Percentiles rank a stretch among this genome's conserved stretches.
phyloP scores from a whole-genome alignment of 2,797 vertebrate genomes.

The Anomalospiza imberbis region DNA sequence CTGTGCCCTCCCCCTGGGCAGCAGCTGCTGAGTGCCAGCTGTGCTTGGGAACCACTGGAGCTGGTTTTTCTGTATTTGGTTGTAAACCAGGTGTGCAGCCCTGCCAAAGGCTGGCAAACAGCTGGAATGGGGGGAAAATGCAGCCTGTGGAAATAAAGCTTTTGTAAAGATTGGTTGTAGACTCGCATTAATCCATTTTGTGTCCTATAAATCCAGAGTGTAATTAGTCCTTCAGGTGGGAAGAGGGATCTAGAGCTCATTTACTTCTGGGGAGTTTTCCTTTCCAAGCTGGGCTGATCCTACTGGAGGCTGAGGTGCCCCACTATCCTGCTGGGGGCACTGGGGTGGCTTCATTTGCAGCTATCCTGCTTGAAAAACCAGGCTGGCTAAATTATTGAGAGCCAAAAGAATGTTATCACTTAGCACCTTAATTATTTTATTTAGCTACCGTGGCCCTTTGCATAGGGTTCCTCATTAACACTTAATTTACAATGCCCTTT shows the following conservation, averaged over 20 bases:
- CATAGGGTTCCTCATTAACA: constrained; percentile 66
- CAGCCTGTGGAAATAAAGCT: neutral
- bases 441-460: constrained; percentile 52
- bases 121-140: neutral
- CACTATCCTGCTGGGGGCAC: neutral
- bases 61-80: neutral
- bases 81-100: neutral
- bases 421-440: constrained; percentile 69
- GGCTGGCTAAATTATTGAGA: constrained; percentile 36
- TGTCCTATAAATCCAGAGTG: neutral
- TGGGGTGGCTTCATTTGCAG: neutral
- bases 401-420: constrained; percentile 50
- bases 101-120: neutral
- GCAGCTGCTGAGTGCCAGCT: neutral
- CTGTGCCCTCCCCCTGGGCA: neutral
- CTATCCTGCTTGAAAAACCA: neutral
- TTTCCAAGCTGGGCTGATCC: neutral
- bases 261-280: neutral
- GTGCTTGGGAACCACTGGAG: neutral
- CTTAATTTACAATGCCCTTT: constrained; percentile 69
- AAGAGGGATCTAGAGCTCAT: neutral
- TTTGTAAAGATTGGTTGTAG: neutral
- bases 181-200: neutral
- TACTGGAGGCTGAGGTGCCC: neutral
- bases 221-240: neutral